These are phyloP conservation scores for Porphyrio hochstetteri DNA, from an alignment of 2,113 vertebrate genomes.

Conservation along the genomic window DNA sequence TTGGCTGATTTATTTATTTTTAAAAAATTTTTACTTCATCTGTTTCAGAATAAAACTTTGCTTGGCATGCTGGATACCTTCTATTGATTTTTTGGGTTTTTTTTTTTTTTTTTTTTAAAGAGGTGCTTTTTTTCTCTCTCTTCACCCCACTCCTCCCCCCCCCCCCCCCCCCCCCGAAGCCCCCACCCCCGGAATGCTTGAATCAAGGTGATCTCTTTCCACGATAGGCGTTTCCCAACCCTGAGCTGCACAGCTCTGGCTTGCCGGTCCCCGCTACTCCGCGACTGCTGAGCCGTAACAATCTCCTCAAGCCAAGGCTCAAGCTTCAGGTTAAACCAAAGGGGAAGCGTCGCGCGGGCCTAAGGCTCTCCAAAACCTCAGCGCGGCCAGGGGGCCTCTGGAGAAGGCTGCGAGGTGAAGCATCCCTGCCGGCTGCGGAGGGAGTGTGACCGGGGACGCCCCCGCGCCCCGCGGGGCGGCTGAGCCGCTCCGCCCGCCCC, in stretches of 20 bases:
- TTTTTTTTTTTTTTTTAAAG: background rate
- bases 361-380: background rate
- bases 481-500: background rate
- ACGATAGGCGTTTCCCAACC: background rate
- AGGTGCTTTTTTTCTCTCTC: background rate
- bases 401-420: background rate
- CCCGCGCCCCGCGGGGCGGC: background rate
- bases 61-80: background rate
- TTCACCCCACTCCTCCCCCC: no score
- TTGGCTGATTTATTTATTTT: background rate
- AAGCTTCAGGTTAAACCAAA: background rate
- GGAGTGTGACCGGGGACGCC: fast-evolving
- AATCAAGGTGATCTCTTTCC: background rate
- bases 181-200: background rate
- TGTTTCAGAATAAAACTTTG: constrained; percentile 10
- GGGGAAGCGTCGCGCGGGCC: background rate
- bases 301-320: background rate
- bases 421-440: no score
- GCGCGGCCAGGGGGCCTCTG: no score
- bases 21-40: background rate
- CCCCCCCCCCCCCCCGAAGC: fast-evolving
- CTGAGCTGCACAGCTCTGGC: background rate
- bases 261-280: background rate
- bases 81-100: background rate
- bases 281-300: background rate